A percentile compares a stretch with the other conserved stretches of the same genome.
phyloP scores from a whole-genome alignment of 2,888 invertebrate genomes.

The Spatulosminthurus flaviceps region DNA sequence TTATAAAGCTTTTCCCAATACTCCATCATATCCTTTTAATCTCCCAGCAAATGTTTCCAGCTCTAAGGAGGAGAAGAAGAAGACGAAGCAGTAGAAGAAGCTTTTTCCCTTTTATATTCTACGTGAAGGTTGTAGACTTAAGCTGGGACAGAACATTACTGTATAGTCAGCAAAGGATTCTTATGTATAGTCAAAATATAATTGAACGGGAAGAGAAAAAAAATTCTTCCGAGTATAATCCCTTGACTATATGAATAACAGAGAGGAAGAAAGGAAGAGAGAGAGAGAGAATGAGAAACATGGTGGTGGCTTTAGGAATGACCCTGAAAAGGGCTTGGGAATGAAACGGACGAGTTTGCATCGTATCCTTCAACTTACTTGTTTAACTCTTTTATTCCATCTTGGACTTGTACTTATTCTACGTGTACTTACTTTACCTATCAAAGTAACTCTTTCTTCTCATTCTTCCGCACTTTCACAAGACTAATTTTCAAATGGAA shows the following conservation, averaged over 20 bases:
- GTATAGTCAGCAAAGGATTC: not conserved
- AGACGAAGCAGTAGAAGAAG: not conserved
- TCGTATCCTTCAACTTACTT: no score
- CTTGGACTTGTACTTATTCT: no score
- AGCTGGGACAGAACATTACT: not conserved
- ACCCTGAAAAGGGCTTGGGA: slow-evolving; percentile 42
- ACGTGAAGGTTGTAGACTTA: not conserved
- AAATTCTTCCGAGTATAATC: slow-evolving; percentile 20
- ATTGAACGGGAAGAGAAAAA: slow-evolving; percentile 1
- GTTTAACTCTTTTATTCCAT: no score
- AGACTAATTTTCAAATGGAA: no score
- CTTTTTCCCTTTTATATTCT: not conserved
- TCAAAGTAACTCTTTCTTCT: no score
- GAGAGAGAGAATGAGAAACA: not conserved
- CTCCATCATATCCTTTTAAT: slow-evolving; percentile 20
- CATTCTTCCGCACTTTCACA: not conserved
- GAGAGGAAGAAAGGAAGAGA: slow-evolving; percentile 11
- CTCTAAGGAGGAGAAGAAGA: not conserved
- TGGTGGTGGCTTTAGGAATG: not conserved
- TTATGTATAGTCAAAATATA: not conserved
- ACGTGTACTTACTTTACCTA: no score
- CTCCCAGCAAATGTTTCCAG: slow-evolving; percentile 37
- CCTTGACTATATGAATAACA: slow-evolving; percentile 11
- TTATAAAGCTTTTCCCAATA: no score
- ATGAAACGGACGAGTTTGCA: not conserved